Conservation (phyloP, 2,888 invertebrate genomes). For the Nomada ruficornis region DNA sequence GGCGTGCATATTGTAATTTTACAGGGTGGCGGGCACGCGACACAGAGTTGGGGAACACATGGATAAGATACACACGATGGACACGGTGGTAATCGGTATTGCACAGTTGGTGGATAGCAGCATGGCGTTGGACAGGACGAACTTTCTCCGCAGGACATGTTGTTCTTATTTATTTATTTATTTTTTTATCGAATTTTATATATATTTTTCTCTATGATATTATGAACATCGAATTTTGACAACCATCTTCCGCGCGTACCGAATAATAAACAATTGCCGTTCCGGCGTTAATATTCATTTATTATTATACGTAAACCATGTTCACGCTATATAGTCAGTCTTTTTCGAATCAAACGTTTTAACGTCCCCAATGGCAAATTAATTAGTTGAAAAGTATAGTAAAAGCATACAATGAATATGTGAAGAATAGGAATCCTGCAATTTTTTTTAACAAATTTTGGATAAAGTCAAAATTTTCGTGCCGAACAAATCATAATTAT, state of each 20-base stretch:
- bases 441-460: background rate
- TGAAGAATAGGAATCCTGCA: conserved; percentile 31
- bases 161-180: conserved; percentile 7
- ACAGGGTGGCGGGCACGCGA: conserved; percentile 72
- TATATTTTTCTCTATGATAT: conserved; percentile 22
- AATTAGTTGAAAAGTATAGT: conserved; percentile 23
- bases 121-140: conserved; percentile 72
- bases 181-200: conserved; percentile 21
- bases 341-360: conserved; percentile 20
- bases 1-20: conserved; percentile 75
- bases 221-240: conserved; percentile 40
- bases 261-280: conserved; percentile 33
- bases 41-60: conserved; percentile 62
- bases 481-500: background rate
- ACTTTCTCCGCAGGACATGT: conserved; percentile 63
- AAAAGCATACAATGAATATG: conserved; percentile 25
- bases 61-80: conserved; percentile 72
- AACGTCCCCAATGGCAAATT: conserved; percentile 28
- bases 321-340: conserved; percentile 35
- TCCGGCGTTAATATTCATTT: conserved; percentile 20
- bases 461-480: conserved; percentile 45
- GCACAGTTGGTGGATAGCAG: conserved; percentile 76
- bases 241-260: background rate
- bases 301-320: conserved; percentile 4
- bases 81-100: conserved; percentile 73